Evolutionary conservation across 1,140 invertebrate species (phyloP).

Genomic region (Potamilus streckersoni): DNA sequence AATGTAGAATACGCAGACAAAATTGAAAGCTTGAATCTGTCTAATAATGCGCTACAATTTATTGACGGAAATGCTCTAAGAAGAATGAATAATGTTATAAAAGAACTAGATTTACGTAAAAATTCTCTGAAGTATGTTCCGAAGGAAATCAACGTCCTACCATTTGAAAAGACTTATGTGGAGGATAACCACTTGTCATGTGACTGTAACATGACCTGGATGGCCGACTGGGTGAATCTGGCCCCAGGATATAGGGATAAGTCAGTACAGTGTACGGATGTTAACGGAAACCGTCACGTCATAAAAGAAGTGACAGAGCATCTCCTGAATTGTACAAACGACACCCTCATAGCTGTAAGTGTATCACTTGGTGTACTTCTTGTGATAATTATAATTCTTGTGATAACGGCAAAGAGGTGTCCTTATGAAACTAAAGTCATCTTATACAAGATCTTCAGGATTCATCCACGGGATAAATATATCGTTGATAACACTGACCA

Average conservation of each 20-base stretch:
- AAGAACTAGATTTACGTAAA: constrained; percentile 16
- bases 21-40: constrained; percentile 25
- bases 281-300: background rate
- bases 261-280: constrained; percentile 7
- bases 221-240: constrained; percentile 19
- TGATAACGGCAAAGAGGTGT: constrained; percentile 9
- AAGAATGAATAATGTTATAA: background rate
- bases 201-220: constrained; percentile 24
- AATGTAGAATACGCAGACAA: constrained; percentile 26
- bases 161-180: constrained; percentile 1
- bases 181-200: constrained; percentile 16
- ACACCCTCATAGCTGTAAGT: background rate
- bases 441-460: constrained; percentile 2
- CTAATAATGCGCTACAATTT: constrained; percentile 23
- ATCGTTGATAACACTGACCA: background rate
- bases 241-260: background rate
- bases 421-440: constrained; percentile 27
- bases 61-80: constrained; percentile 6
- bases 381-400: background rate
- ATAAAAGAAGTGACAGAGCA: constrained; percentile 6
- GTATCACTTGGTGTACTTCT: constrained; percentile 3
- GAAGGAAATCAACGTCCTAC: constrained; percentile 12
- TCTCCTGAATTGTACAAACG: constrained; percentile 11
- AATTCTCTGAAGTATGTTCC: constrained; percentile 10
- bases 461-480: constrained; percentile 11